phyloP scores from a whole-genome alignment of 1,140 invertebrate genomes.

The Achatina immaculata region DNA sequence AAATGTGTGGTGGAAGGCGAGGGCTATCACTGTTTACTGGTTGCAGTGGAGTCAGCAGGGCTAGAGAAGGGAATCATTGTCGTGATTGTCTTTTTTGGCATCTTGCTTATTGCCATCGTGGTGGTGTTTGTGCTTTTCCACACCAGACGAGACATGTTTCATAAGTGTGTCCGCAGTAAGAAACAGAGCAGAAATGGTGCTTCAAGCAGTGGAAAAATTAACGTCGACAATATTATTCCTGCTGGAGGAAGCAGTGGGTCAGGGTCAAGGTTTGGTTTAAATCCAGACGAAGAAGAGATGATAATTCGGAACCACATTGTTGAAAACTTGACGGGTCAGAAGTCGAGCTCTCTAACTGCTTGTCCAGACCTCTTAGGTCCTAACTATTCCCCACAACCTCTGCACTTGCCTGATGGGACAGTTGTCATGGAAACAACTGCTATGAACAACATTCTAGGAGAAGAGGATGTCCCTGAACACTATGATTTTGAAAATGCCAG shows the following conservation, averaged over 20 bases:
- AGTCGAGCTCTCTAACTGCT: slow-evolving; percentile 41
- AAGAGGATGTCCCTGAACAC: slow-evolving; percentile 87
- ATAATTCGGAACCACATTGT: slow-evolving; percentile 72
- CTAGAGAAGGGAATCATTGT: slow-evolving; percentile 60
- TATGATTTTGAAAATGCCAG: slow-evolving; percentile 97
- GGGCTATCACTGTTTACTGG: slow-evolving; percentile 69
- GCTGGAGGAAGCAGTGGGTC: slow-evolving; percentile 41
- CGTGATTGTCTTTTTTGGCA: slow-evolving; percentile 63
- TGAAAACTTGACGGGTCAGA: slow-evolving; percentile 72
- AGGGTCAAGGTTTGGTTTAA: slow-evolving; percentile 68
- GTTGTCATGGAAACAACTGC: slow-evolving; percentile 61
- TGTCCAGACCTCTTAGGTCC: slow-evolving; percentile 93
- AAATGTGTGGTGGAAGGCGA: slow-evolving; percentile 48
- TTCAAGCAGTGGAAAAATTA: slow-evolving; percentile 43
- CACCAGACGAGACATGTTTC: slow-evolving; percentile 75
- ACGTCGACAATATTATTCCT: slow-evolving; percentile 30
- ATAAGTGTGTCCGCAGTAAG: slow-evolving; percentile 42
- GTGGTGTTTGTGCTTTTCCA: slow-evolving; percentile 94
- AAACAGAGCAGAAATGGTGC: slow-evolving; percentile 33
- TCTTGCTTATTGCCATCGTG: slow-evolving; percentile 76
- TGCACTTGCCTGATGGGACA: slow-evolving; percentile 67
- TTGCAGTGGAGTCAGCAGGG: slow-evolving; percentile 72
- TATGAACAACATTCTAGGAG: slow-evolving; percentile 51
- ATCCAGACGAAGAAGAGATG: slow-evolving; percentile 57
- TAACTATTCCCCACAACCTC: slow-evolving; percentile 78